A percentile compares a stretch with the other conserved stretches of the same genome.
phyloP scores from a whole-genome alignment of 2,113 vertebrate species.

The Callospermophilus lateralis region DNA sequence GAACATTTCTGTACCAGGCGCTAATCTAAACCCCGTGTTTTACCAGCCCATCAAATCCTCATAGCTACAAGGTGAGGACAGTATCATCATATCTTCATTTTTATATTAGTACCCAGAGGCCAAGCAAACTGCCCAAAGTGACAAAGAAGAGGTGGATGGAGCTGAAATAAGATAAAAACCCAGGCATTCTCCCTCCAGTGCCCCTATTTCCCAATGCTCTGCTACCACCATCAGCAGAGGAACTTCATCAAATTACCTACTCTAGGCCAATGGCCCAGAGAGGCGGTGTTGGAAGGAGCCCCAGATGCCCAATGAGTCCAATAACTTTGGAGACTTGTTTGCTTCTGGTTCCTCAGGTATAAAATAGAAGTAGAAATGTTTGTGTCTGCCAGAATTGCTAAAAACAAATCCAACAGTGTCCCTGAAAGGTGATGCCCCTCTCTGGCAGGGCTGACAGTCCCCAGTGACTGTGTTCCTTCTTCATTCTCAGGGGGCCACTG shows the following conservation, averaged over 20 bases:
- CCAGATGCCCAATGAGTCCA: neutral
- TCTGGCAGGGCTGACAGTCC: neutral
- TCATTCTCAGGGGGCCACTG: neutral
- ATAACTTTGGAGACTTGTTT: neutral
- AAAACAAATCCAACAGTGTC: neutral
- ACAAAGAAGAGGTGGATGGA: neutral
- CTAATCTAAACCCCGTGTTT: neutral
- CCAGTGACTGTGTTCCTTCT: neutral
- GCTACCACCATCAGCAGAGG: neutral
- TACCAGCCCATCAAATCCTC: neutral
- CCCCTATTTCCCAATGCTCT: neutral
- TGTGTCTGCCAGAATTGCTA: neutral
- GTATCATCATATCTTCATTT: neutral
- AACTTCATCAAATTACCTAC: neutral
- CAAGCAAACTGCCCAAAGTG: neutral
- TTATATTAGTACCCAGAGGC: neutral
- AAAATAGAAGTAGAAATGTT: neutral
- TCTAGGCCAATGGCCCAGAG: neutral
- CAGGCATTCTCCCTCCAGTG: neutral
- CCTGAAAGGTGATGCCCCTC: neutral
- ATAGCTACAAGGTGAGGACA: neutral
- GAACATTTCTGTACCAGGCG: neutral
- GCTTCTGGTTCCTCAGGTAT: neutral
- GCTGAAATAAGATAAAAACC: neutral
- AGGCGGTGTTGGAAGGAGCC: neutral